Conservation (phyloP, 2,888 invertebrate species). For the Antheraea assamensis region DNA sequence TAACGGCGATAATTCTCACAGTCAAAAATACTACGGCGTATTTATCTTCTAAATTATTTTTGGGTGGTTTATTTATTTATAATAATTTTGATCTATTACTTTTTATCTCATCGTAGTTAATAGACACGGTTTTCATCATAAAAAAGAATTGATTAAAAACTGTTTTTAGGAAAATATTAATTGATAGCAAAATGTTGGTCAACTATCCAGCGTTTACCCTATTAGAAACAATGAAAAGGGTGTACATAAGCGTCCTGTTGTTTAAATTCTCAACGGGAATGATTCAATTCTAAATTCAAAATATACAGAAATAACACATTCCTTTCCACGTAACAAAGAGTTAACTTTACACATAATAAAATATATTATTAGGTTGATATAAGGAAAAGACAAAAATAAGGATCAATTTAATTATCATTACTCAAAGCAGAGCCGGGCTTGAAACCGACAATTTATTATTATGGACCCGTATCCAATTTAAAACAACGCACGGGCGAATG, state of each 20-base stretch:
- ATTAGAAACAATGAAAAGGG: not conserved
- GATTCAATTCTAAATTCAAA: conserved; percentile 17
- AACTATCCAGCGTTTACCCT: too few relatives aligned
- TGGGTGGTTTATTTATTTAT: too few relatives aligned
- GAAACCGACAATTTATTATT: conserved; percentile 81
- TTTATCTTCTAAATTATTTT: too few relatives aligned
- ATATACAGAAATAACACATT: conserved; percentile 18
- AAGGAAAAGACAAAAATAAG: conserved; percentile 60
- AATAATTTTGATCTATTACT: too few relatives aligned
- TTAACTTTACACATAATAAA: conserved; percentile 29
- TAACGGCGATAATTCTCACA: too few relatives aligned
- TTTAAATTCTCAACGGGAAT: not conserved
- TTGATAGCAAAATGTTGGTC: too few relatives aligned
- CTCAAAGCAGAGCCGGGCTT: conserved; percentile 72
- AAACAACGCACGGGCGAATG: conserved; percentile 78
- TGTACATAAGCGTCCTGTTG: not conserved
- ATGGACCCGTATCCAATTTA: conserved; percentile 82
- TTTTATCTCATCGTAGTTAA: too few relatives aligned
- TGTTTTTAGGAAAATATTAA: too few relatives aligned
- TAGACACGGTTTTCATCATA: too few relatives aligned
- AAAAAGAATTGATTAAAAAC: too few relatives aligned
- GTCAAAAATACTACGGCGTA: too few relatives aligned
- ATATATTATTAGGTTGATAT: conserved; percentile 37
- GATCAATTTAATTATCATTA: conserved; percentile 80
- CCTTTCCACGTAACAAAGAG: conserved; percentile 20